Conservation (phyloP, 2,797 vertebrate genomes). For the Pyrocephalus nanus region DNA sequence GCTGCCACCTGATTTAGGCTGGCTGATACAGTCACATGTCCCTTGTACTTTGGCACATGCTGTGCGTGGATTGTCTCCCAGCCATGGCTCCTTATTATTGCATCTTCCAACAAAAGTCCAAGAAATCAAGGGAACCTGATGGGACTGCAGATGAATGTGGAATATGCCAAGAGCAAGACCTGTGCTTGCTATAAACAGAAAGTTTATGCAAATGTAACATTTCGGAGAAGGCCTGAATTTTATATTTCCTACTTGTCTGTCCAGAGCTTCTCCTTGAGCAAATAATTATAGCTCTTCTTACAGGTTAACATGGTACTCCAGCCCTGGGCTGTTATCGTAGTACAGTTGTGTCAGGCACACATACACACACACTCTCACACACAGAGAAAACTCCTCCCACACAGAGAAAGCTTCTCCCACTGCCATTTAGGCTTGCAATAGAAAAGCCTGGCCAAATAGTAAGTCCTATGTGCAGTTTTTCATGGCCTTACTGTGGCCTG, state of each 20-base stretch:
- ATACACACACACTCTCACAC: too few relatives aligned
- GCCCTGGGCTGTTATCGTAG: background rate
- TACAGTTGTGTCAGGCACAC: background rate
- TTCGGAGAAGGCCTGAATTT: conserved; percentile 24
- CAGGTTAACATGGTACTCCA: background rate
- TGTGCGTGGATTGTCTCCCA: background rate
- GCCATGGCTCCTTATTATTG: background rate
- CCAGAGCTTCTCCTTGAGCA: background rate
- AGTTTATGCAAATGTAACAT: conserved; percentile 47
- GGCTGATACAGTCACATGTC: background rate
- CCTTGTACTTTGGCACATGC: background rate
- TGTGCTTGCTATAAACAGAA: background rate
- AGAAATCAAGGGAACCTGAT: background rate
- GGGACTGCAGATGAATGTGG: background rate
- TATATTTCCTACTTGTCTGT: background rate
- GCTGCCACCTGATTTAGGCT: background rate
- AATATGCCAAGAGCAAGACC: background rate
- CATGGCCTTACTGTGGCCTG: background rate
- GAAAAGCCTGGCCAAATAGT: background rate
- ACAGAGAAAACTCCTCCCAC: background rate
- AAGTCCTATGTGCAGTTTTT: background rate
- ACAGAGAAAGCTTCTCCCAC: background rate
- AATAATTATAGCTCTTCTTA: background rate
- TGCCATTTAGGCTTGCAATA: background rate
- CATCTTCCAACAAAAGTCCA: background rate